These are phyloP conservation scores for Tetragnatha versicolor DNA, from an alignment of 1,140 invertebrate genomes.

Conservation along the genomic window DNA sequence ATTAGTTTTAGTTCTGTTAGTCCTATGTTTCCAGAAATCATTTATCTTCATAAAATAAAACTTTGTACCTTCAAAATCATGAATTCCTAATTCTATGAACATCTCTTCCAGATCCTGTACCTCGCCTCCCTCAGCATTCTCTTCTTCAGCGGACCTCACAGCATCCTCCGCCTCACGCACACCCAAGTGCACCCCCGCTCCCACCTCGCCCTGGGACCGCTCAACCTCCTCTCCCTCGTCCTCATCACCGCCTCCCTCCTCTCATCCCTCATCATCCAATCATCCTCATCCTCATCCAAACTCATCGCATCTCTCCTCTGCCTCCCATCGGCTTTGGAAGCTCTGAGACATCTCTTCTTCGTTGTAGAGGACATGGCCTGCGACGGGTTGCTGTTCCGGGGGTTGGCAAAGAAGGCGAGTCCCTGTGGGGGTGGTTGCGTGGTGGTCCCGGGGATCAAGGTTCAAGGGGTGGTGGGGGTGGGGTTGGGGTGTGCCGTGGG, in stretches of 20 bases:
- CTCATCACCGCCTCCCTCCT: not conserved
- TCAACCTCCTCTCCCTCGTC: slow-evolving; percentile 13
- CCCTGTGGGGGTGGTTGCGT: slow-evolving; percentile 33
- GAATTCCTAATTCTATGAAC: not conserved
- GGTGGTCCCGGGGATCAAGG: not conserved
- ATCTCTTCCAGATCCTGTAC: slow-evolving; percentile 16
- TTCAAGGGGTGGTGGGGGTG: not conserved
- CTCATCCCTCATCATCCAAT: not conserved
- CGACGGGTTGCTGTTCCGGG: slow-evolving; percentile 32
- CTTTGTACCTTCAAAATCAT: no score
- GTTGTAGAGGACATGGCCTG: slow-evolving; percentile 30
- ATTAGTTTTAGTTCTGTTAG: no score
- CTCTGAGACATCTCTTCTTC: slow-evolving; percentile 15
- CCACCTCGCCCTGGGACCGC: not conserved
- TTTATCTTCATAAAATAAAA: no score
- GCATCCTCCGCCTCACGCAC: slow-evolving; percentile 3
- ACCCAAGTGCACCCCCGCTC: not conserved
- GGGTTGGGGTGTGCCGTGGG: not conserved
- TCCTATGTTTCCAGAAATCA: no score
- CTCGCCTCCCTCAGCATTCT: not conserved
- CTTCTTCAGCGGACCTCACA: slow-evolving; percentile 43
- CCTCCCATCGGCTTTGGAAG: slow-evolving; percentile 5
- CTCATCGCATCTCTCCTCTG: slow-evolving; percentile 9
- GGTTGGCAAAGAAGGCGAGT: slow-evolving; percentile 33
- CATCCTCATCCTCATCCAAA: not conserved